phyloP scores from a whole-genome alignment of 2,113 vertebrate genomes.

The Nesogale talazaci region DNA sequence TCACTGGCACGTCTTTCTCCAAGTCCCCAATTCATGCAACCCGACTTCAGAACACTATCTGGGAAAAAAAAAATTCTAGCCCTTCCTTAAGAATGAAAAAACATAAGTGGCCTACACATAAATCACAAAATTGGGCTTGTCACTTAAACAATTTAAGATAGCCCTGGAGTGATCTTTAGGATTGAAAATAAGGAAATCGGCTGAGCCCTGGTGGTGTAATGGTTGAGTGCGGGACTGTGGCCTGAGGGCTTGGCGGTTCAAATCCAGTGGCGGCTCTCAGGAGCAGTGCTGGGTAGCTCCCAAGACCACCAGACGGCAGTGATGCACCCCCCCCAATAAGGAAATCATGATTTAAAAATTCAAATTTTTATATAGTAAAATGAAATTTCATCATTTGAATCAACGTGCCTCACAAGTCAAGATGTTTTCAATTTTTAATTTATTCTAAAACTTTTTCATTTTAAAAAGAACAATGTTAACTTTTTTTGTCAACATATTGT shows the following conservation, averaged over 20 bases:
- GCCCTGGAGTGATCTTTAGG: conserved; percentile 3
- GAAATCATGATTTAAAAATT: conserved; percentile 22
- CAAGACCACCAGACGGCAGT: too few relatives aligned
- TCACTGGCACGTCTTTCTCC: neutral
- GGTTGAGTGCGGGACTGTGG: too few relatives aligned
- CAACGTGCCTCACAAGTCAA: neutral
- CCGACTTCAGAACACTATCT: neutral
- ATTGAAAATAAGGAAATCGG: conserved; percentile 21
- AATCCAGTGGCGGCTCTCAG: too few relatives aligned
- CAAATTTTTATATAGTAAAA: conserved; percentile 24
- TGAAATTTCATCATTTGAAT: conserved; percentile 39
- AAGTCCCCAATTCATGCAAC: conserved; percentile 15
- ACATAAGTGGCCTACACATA: neutral
- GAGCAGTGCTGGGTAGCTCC: too few relatives aligned
- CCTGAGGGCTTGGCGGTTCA: too few relatives aligned
- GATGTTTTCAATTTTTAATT: too few relatives aligned
- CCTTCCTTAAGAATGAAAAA: conserved; percentile 19
- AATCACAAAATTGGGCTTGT: conserved; percentile 15
- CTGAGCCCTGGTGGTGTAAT: too few relatives aligned
- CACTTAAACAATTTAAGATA: conserved; percentile 25
- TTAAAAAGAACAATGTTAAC: conserved; percentile 8
- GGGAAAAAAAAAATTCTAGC: neutral
- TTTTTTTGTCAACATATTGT: conserved; percentile 40
- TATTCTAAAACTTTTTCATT: conserved; percentile 45
- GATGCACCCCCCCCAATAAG: too few relatives aligned